Percentiles rank a stretch among this genome's conserved stretches.
phyloP scores from a whole-genome alignment of 2,113 vertebrate species.

The Nicator chloris region DNA sequence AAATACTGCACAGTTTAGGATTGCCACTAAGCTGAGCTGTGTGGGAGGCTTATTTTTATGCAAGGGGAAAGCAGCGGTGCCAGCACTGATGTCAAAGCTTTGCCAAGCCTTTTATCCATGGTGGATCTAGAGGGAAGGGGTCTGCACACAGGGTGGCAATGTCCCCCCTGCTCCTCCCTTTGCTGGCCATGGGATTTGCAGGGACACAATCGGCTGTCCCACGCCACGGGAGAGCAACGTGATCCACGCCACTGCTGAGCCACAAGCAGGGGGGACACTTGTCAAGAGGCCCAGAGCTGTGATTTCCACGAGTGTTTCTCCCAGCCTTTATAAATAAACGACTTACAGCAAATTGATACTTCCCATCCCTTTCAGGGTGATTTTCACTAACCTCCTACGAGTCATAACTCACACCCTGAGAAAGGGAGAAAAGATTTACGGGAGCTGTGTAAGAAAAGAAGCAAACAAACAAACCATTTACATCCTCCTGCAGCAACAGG shows the following conservation, averaged over 20 bases:
- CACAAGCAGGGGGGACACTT: accelerated
- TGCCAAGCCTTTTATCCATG: background rate
- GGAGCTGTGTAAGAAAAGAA: background rate
- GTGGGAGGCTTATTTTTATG: background rate
- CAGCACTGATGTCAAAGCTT: background rate
- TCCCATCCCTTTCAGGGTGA: background rate
- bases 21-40: background rate
- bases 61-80: background rate
- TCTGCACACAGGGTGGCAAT: accelerated
- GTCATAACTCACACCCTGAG: background rate
- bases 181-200: background rate
- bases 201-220: accelerated
- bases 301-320: background rate
- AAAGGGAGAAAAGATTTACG: background rate
- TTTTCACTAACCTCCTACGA: background rate
- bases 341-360: background rate
- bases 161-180: background rate
- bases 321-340: background rate
- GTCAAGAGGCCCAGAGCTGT: background rate
- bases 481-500: background rate
- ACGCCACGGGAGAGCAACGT: accelerated
- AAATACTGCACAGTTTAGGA: background rate
- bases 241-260: background rate
- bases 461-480: constrained; percentile 4
- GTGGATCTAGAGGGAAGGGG: background rate